Percentiles rank a stretch among this genome's conserved stretches.
These are phyloP conservation scores for Heterotilapia buettikoferi DNA, from an alignment of 2,113 vertebrate genomes.

Conservation along the genomic window DNA sequence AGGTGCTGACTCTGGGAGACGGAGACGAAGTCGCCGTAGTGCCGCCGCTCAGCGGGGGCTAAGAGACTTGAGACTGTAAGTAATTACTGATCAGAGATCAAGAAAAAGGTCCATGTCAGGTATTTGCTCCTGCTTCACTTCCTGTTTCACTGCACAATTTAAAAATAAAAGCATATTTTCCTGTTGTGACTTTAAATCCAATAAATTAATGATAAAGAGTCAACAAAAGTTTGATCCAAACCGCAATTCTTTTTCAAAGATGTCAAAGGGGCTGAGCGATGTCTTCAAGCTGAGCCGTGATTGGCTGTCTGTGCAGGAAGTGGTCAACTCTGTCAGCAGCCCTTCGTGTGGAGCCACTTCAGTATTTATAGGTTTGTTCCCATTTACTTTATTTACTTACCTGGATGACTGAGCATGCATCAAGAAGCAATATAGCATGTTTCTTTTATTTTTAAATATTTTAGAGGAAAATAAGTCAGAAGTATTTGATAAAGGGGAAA, in stretches of 20 bases:
- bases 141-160: neutral
- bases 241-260: neutral
- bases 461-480: neutral
- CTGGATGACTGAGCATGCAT: neutral
- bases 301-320: slow-evolving; percentile 79
- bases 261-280: slow-evolving; percentile 43
- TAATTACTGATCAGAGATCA: neutral
- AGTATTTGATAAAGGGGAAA: neutral
- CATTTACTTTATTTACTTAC: neutral
- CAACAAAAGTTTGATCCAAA: neutral
- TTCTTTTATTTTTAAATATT: neutral
- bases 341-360: slow-evolving; percentile 84
- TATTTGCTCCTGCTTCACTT: neutral
- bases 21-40: slow-evolving; percentile 94
- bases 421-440: neutral
- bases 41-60: slow-evolving; percentile 93
- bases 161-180: neutral
- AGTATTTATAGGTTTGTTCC: slow-evolving; percentile 78
- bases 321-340: slow-evolving; percentile 75
- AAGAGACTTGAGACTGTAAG: neutral
- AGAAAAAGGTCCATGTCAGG: neutral
- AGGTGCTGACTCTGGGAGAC: slow-evolving; percentile 73
- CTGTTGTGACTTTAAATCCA: neutral
- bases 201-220: neutral
- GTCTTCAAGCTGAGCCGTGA: slow-evolving; percentile 77